Base-by-base conservation (phyloP, 1,140 invertebrate genomes). In the Macrocentrus cingulum region DNA sequence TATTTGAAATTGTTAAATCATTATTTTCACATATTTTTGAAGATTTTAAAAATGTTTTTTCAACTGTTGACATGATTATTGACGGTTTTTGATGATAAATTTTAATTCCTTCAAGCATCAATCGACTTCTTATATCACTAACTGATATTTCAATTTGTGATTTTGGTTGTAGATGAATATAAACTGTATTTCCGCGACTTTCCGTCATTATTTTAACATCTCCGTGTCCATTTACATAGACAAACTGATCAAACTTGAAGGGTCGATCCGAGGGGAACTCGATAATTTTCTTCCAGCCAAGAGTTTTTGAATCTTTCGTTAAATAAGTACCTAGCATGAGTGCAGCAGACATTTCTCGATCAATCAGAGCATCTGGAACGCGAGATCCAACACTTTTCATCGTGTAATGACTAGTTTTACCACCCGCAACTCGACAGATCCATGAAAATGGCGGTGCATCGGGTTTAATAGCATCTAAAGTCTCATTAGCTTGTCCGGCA, bases 161-260 rank as follows among this genome's bases (percentile, higher is more conserved):
- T 22, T 87, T 84, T 7, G 87, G 84, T 60, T 88, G 84, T 23
- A 90, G 76, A 29, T 70, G 80, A 13, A 90, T 74, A 57, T 82
- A 76, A 32, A 76, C 81, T 2, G 84, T 84, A 57, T 84, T 81
- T 50, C 83, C 82, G 29, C 76, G 67, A 23, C 66, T 78, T 54
- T 84, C 74, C 51, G 90, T 83, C 2, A 83, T 81, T 2, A 93
- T 75, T 75, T 89, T 91, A 0, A 92, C 81, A 69, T 92, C 88
- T 2, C 85, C 84, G 61, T 83, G 79, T 34, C 80, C 77, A 0
- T 87, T 87, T 36, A 92, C 74, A 39, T 84, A 77, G 6, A 91
- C 76, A 69, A 89, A 90, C 61, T 87, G 85, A 55, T 88, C 85
- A 55, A 58, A 58, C 11, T 49, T 51, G 0, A 58, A 34, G 8